phyloP scores from a whole-genome alignment of 2,113 vertebrate species.

The Lasiurus cinereus region DNA sequence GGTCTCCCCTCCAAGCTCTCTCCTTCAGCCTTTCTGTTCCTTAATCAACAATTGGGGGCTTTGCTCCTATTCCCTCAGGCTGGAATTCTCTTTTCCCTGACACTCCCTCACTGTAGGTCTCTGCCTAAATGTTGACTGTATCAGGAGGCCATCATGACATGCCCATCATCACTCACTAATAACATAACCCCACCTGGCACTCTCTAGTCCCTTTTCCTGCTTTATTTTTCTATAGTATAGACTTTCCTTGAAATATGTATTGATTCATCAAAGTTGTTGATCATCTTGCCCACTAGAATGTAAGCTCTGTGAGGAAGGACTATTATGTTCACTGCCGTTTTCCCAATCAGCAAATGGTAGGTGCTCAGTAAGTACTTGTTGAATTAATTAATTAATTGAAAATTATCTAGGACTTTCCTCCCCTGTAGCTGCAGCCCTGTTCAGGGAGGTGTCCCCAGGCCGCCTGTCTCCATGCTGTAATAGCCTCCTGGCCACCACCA shows the following conservation, averaged over 20 bases:
- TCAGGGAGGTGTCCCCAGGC: background rate
- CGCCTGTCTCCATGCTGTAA: slow-evolving; percentile 72
- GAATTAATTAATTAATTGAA: slow-evolving; percentile 78
- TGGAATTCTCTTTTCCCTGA: background rate
- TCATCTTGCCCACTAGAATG: background rate
- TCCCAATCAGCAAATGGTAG: slow-evolving; percentile 62
- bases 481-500: slow-evolving; percentile 79
- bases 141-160: background rate
- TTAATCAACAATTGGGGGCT: background rate
- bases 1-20: background rate
- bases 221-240: background rate
- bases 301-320: slow-evolving; percentile 14
- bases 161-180: background rate
- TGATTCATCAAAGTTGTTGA: background rate
- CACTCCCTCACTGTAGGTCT: background rate
- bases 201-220: slow-evolving; percentile 19
- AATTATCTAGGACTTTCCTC: slow-evolving; percentile 62
- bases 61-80: background rate
- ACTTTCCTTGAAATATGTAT: slow-evolving; percentile 1
- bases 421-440: slow-evolving; percentile 37
- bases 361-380: slow-evolving; percentile 78
- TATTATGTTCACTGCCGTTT: slow-evolving; percentile 44
- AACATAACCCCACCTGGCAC: background rate
- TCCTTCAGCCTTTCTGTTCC: background rate
- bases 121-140: background rate